Base-by-base conservation (phyloP, 2,113 vertebrate species). In the Raphicerus campestris region DNA sequence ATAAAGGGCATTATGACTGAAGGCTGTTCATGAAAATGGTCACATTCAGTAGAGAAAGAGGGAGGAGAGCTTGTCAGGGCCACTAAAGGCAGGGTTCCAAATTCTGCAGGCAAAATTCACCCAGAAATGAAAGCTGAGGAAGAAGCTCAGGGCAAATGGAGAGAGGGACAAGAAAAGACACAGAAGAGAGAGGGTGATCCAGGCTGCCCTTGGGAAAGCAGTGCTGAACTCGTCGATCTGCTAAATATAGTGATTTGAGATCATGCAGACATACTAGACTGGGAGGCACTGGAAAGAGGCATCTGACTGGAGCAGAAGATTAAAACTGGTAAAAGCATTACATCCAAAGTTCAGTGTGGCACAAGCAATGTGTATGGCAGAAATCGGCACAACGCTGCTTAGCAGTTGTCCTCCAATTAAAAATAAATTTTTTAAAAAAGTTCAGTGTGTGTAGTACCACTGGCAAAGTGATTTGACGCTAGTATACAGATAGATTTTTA, bases 201-300 rank as follows among this genome's bases (percentile, higher is more conserved):
- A 55, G 20, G 45, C 11, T 17, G 1, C 3, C 66, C 61, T 20
- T 49, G 42, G 28, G 7, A 96, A 88, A 77, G 17, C 39, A 56
- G 2, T 47, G 11, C 9, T 91, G n/a, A 89, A 7, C 16, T 53
- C 30, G 0, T 7, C 20, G 8, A 39, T 3, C 1, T 7, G 13
- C 58, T 35, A 47, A 90, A 30, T 26, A 32, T 5, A 49, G 24
- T 13, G 39, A 66, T 32, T 86, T 81, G 47, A 82, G 13, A 77
- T 53, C 14, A 0, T 70, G n/a, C n/a, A 70, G 63, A 35, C 63
- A 35, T 35, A 20, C n/a, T 35, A 35, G n/a, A 70, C 0, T 1
- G 4, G n/a, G 4, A 86, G 22, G 14, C 32, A 5, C 35, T 55
- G 10, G 30, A 53, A 82, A 86, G 32, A 87, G 13, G 10, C 51